These are phyloP conservation scores for Heteronetta atricapilla DNA, from an alignment of 2,113 vertebrate genomes.

Conservation along the genomic window DNA sequence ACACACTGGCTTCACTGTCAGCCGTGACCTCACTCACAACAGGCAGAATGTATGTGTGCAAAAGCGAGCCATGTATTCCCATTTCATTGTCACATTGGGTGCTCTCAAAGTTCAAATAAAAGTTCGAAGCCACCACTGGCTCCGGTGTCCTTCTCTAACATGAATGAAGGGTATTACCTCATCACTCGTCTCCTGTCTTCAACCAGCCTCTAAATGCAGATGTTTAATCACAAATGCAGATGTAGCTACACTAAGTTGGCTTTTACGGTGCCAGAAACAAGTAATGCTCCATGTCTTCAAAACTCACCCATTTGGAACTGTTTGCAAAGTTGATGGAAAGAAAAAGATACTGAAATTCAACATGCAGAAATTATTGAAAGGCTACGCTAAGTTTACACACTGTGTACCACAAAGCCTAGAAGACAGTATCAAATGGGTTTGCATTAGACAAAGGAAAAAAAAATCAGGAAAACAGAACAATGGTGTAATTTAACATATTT, in stretches of 20 bases:
- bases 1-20: neutral
- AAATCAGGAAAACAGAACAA: slow-evolving; percentile 31
- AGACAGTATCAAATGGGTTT: neutral
- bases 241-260: neutral
- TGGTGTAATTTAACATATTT: neutral
- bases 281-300: neutral
- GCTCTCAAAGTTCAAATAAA: neutral
- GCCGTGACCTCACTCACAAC: neutral
- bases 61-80: neutral
- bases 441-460: neutral
- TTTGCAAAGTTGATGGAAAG: neutral
- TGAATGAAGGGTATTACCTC: neutral
- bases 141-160: neutral
- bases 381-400: neutral
- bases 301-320: neutral
- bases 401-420: neutral
- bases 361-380: neutral
- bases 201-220: neutral
- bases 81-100: neutral
- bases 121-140: neutral
- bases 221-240: neutral
- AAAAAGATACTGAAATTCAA: neutral
- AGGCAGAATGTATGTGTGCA: neutral
- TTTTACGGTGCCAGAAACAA: neutral
- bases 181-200: neutral